Evolutionary conservation across 2,888 invertebrate genomes (phyloP).

Genomic region (Pseudolycoriella hygida): DNA sequence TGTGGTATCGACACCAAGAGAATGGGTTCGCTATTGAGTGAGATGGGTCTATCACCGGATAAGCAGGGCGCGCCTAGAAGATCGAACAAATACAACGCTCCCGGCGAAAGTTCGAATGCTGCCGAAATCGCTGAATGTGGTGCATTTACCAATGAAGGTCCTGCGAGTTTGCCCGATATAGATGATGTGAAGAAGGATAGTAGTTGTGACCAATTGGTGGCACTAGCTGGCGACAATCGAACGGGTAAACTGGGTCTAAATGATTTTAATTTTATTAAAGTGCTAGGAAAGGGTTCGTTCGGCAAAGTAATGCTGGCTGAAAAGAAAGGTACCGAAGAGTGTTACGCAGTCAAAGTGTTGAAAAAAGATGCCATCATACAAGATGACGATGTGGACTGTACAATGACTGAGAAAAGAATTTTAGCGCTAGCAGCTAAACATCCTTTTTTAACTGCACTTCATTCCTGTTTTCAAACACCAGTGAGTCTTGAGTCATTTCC

Average conservation of each 20-base stretch:
- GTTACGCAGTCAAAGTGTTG: slow-evolving; percentile 73
- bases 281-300: slow-evolving; percentile 96
- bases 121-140: not conserved
- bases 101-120: slow-evolving; percentile 1
- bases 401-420: slow-evolving; percentile 96
- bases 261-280: slow-evolving; percentile 96
- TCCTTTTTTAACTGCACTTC: slow-evolving; percentile 92
- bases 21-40: slow-evolving; percentile 84
- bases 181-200: not conserved
- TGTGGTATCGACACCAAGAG: slow-evolving; percentile 96
- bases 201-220: not conserved
- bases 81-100: slow-evolving; percentile 31
- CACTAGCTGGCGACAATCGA: slow-evolving; percentile 13
- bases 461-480: slow-evolving; percentile 92
- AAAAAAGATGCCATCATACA: slow-evolving; percentile 97
- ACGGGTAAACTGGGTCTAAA: slow-evolving; percentile 49
- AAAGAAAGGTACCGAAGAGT: slow-evolving; percentile 78
- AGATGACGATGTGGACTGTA: slow-evolving; percentile 81
- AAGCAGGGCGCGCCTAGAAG: slow-evolving; percentile 49
- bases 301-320: slow-evolving; percentile 98
- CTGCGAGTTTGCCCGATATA: not conserved
- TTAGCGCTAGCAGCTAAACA: slow-evolving; percentile 92
- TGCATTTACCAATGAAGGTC: not conserved
- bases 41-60: slow-evolving; percentile 80
- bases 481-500: slow-evolving; percentile 24